phyloP scores from a whole-genome alignment of 2,113 vertebrate species.

The Monarcha castaneiventris region DNA sequence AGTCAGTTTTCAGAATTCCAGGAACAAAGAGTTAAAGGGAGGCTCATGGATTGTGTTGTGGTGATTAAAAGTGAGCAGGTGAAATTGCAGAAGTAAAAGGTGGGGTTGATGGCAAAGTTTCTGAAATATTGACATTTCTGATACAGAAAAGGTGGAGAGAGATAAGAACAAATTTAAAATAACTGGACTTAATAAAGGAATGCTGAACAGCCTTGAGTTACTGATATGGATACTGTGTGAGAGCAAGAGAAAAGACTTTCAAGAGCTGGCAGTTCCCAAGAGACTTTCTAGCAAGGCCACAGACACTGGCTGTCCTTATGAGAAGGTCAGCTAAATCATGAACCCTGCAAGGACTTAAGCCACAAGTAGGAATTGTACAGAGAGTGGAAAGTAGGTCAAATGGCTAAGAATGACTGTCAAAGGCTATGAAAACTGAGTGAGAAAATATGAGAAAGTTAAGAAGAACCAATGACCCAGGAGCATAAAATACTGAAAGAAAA shows the following conservation, averaged over 20 bases:
- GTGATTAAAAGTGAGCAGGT: neutral
- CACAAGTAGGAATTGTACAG: neutral
- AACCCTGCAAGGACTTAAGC: neutral
- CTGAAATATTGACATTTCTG: neutral
- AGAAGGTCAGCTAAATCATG: neutral
- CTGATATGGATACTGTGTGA: neutral
- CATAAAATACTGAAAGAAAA: neutral
- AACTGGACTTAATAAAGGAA: neutral
- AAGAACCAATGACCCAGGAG: neutral
- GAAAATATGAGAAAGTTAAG: neutral
- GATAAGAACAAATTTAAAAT: neutral
- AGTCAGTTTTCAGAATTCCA: neutral
- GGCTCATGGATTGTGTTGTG: rapidly evolving
- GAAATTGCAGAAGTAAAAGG: neutral
- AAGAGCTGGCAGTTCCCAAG: neutral
- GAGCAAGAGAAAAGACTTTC: neutral
- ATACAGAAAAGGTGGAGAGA: neutral
- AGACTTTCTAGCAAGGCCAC: neutral
- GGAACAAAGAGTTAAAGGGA: neutral
- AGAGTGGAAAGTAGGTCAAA: neutral
- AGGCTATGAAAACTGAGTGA: neutral
- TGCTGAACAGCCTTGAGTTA: neutral
- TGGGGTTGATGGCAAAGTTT: neutral
- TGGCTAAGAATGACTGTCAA: neutral
- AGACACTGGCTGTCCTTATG: neutral